A percentile compares a stretch with the other conserved stretches of the same genome.
phyloP scores from a whole-genome alignment of 2,888 invertebrate species.

The Himalopsyche kuldschensis region DNA sequence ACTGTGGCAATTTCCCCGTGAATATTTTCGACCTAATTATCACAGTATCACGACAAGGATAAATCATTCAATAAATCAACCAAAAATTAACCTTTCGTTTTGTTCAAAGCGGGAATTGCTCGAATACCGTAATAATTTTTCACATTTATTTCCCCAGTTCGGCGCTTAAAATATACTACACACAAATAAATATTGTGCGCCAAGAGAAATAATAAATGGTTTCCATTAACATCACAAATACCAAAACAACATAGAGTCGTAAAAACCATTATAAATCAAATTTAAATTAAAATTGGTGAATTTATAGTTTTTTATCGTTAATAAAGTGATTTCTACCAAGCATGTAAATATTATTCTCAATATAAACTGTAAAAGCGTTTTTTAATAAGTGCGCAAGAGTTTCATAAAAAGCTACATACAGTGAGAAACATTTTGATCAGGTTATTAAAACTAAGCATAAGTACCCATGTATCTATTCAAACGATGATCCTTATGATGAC shows the following conservation, averaged over 20 bases:
- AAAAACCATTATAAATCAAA: background rate
- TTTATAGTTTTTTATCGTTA: background rate
- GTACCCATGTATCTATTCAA: too few species aligned
- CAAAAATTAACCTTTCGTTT: background rate
- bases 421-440: too few species aligned
- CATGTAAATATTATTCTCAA: too few species aligned
- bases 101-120: background rate
- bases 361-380: too few species aligned
- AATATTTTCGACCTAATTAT: constrained; percentile 2
- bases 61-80: constrained; percentile 2
- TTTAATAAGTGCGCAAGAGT: too few species aligned
- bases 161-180: background rate
- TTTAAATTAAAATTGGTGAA: background rate
- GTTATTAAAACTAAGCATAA: too few species aligned
- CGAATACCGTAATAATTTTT: background rate
- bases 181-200: background rate
- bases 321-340: too few species aligned
- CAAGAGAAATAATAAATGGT: background rate
- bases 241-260: background rate
- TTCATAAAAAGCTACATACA: too few species aligned
- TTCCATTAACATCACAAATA: background rate
- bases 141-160: background rate
- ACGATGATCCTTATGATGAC: too few species aligned
- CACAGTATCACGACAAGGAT: background rate
- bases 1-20: background rate